phyloP scores from a whole-genome alignment of 2,888 invertebrate genomes.

The Elgonia sp. region DNA sequence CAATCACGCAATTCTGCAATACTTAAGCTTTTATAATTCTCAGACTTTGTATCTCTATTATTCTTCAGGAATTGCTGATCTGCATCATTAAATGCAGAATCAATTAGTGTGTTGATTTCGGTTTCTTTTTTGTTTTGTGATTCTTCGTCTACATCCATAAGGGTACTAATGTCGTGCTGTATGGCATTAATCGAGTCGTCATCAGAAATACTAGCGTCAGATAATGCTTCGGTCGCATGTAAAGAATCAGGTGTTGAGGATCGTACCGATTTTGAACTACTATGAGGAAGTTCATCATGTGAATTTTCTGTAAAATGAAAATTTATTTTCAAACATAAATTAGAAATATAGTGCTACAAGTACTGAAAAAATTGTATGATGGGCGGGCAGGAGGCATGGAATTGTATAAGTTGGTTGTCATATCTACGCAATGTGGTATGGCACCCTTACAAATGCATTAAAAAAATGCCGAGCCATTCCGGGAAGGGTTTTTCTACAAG shows the following conservation, averaged over 20 bases:
- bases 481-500: no score
- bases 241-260: background rate
- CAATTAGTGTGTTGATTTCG: background rate
- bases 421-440: no score
- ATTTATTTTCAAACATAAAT: background rate
- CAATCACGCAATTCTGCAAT: constrained; percentile 18
- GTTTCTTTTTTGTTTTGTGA: no score
- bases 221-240: background rate
- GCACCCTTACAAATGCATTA: no score
- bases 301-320: background rate
- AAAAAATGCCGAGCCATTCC: no score
- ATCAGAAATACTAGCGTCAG: background rate
- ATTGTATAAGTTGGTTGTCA: no score
- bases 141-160: background rate
- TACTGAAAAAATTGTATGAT: no score
- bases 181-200: background rate
- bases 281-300: background rate
- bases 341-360: no score
- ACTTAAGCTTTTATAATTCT: background rate
- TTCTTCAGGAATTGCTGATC: no score
- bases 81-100: background rate
- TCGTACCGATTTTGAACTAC: background rate
- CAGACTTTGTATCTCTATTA: background rate
- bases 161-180: background rate
- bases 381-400: no score